Evolutionary conservation across 2,888 invertebrate species (phyloP), one percentile per base, ranked within the genome.

Genomic region (Drosophila meridiana): DNA sequence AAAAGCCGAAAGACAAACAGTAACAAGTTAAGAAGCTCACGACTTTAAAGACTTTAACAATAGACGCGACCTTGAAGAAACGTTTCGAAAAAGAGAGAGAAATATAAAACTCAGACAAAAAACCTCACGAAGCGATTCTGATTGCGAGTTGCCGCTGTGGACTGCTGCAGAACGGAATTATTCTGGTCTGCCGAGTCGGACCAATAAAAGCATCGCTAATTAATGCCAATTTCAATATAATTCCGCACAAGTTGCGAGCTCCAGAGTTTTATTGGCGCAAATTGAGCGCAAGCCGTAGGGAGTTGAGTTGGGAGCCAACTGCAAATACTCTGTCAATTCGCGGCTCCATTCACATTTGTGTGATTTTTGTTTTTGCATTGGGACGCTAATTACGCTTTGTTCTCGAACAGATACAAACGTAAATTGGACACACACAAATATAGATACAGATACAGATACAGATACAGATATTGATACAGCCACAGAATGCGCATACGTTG

Each of bases 361-460:
- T 73, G 63, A 62, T 76, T 76, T 69, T 60, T 62, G 62, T 60
- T 61, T 69, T 70, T 72, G 66, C 78, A 77, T 66, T 78, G 78
- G 76, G 71, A 79, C 88, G 90, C 90, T 90, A 90, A 90, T 90
- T 90, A 91, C 71, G 80, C 73, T 89, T 81, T 84, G 82, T 82
- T 79, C 63, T 52, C 47, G 53, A 53, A 47, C 65, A 73, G 74
- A 77, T 63, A 74, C 64, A 30, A 52, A n/a, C 58, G 14, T 28
- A 30, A 45, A 58, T 43, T 58, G 43, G 43, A 58, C 43, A 52
- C 32, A 45, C 32, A n/a, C 50, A 53, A 47, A 47, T 34, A 53
- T 42, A 73, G 43, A 34, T 36, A 36, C 57, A 57, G 32, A 59
- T 53, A 56, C 14, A 57, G 32, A 59, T 53, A 56, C 14, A 75